Base-by-base conservation (phyloP, 2,797 vertebrate species). In the Botia almorhae region DNA sequence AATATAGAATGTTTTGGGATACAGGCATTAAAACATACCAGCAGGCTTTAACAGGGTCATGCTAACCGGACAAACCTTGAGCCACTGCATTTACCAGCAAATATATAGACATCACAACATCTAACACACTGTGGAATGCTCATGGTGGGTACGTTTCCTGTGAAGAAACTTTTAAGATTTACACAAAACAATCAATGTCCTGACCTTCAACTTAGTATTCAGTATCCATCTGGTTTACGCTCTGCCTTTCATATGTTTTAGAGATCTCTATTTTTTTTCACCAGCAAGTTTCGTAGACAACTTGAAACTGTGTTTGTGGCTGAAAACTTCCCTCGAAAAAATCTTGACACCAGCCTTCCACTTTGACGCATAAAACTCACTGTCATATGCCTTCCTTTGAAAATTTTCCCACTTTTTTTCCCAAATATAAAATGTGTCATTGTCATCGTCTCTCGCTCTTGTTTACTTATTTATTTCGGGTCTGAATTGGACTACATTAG, bases 401-500 rank as follows among this genome's bases (percentile, higher is more conserved):
- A 74, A n/a, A 16, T 19, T 36, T 19, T 73, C 61, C 39, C 63
- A 80, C 61, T 8, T 55, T 63, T 46, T 69, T 80, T 73, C 65
- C 64, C 8, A 73, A 67, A 73, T 10, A 46, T 7, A 19, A 21
- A 72, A 80, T 2, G 21, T 67, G 78, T 75, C 65, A 56, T 33
- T 48, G 67, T 76, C 67, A 58, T 85, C n/a, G 19, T 53, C 64
- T 67, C 26, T 43, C 39, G 8, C 7, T 7, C 39, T 55, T 63
- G 63, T 78, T 78, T 78, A 68, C 61, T 74, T 78, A 74, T 75
- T 79, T 76, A 82, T 82, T 78, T 74, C 39, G 7, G 60, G 74
- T 80, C 81, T 50, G 19, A 36, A 33, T 80, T 75, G 82, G 61
- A 77, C 79, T 81, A 71, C 72, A 84, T 87, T 76, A 83, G 67